Evolutionary conservation across 1,140 invertebrate genomes (phyloP), one percentile per base, ranked within the genome.

Genomic region (Hypsibius dujardini): DNA sequence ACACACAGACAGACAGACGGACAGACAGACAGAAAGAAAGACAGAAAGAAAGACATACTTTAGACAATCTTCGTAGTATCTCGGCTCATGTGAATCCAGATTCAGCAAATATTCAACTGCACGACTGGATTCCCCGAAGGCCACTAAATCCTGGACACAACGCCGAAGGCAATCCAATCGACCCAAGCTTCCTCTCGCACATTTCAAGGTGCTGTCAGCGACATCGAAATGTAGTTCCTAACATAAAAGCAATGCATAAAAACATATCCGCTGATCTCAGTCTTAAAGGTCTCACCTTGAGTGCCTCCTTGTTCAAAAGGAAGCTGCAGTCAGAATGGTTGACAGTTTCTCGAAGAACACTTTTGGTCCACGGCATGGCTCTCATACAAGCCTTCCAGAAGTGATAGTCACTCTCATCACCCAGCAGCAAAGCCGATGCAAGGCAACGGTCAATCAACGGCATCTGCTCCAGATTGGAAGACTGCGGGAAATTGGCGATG

Each of bases 31-130:
- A 28, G 28, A 28, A 28, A 75, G 2, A 74, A 42, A 69, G 47
- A 28, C 47, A 46, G 42, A n/a, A 12, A 71, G 59, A n/a, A 73
- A 7, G 56, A 72, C 75, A 73, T 74, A 84, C 83, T 81, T 83
- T 1, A 85, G 78, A 74, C 81, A 83, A 75, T 85, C 83, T 42
- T 80, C 79, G 75, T 84, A 84, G 76, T 84, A 85, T 69, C 76
- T 77, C 1, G 81, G 78, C 74, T 81, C 80, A 28, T 82, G 80
- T 2, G 85, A 76, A 71, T 87, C 85, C n/a, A 83, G 84, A 74
- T 85, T 84, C 67, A 87, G 77, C 7, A 86, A 76, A 1, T 85
- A 76, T 73, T 85, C 82, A n/a, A 86, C 84, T 56, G 84, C 84
- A 73, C 83, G 75, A 76, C 85, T 81, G 73, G 80, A 80, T 76